Evolutionary conservation across 2,113 vertebrate genomes (phyloP).

Genomic region (Callaeas wilsoni): DNA sequence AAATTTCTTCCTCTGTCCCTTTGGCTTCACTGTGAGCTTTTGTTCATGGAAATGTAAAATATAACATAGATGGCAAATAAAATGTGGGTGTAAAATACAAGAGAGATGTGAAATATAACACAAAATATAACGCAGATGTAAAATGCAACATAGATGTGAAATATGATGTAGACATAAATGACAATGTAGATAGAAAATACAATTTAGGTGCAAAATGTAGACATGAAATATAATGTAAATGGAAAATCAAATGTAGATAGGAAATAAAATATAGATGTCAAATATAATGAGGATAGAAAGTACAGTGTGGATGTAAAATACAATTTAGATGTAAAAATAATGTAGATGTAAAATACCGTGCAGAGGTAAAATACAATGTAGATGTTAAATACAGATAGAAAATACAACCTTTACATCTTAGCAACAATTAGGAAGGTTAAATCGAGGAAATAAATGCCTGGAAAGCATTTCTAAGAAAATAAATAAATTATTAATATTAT

Average conservation of each 20-base stretch:
- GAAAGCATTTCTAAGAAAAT: not conserved
- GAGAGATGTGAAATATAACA: not conserved
- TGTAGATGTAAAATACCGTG: not conserved
- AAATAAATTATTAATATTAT: fast-evolving
- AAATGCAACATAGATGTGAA: not conserved
- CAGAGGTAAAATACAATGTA: not conserved
- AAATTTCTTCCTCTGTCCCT: not conserved
- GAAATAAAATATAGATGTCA: not conserved
- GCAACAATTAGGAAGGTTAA: not conserved
- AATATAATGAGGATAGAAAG: not conserved
- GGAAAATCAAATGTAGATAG: too few relatives aligned
- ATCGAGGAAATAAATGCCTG: not conserved
- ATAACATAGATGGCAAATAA: not conserved
- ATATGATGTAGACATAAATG: not conserved
- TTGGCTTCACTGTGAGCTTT: not conserved
- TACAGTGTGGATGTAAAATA: not conserved
- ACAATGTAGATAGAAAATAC: not conserved
- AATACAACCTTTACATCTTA: not conserved
- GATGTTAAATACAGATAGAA: not conserved
- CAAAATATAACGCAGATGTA: not conserved
- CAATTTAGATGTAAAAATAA: not conserved
- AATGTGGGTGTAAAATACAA: not conserved
- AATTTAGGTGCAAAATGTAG: too few relatives aligned
- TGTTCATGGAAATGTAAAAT: not conserved
- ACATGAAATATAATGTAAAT: fast-evolving